phyloP scores from a whole-genome alignment of 30 jellyfish, hydroid and myxozoan genomes.

The Hydra vulgaris region DNA sequence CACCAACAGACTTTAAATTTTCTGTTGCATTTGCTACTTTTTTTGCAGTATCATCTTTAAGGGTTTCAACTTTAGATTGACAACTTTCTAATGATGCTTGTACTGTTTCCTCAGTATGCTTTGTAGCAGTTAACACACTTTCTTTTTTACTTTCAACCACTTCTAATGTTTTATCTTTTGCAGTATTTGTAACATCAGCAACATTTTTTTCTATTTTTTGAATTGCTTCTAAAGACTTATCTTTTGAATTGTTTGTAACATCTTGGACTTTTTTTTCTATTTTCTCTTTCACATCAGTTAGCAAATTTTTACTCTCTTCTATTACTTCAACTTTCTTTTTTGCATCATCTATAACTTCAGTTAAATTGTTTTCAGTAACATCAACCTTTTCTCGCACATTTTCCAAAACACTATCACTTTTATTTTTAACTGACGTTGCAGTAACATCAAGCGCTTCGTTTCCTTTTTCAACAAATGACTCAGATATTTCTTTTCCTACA shows the following conservation, averaged over 20 bases:
- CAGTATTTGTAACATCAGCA: background rate
- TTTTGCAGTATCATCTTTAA: background rate
- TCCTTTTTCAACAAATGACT: background rate
- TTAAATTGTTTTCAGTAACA: background rate
- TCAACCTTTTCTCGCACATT: background rate
- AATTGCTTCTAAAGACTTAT: background rate
- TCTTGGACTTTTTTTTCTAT: background rate
- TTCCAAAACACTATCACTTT: background rate
- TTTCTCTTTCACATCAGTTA: background rate
- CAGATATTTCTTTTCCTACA: background rate
- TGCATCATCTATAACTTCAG: background rate
- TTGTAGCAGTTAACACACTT: no score
- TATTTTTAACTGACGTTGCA: background rate
- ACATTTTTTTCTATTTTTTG: background rate
- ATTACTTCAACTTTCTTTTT: background rate
- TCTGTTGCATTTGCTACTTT: background rate
- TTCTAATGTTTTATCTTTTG: no score
- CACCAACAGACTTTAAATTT: background rate
- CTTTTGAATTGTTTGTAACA: background rate
- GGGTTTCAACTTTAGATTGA: background rate
- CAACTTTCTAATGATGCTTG: background rate
- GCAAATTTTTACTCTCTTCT: background rate
- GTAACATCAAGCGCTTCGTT: background rate
- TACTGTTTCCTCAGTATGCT: background rate
- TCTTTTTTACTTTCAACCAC: no score